Conservation (phyloP, 2,113 vertebrate genomes). For the Acanthisitta chloris region DNA sequence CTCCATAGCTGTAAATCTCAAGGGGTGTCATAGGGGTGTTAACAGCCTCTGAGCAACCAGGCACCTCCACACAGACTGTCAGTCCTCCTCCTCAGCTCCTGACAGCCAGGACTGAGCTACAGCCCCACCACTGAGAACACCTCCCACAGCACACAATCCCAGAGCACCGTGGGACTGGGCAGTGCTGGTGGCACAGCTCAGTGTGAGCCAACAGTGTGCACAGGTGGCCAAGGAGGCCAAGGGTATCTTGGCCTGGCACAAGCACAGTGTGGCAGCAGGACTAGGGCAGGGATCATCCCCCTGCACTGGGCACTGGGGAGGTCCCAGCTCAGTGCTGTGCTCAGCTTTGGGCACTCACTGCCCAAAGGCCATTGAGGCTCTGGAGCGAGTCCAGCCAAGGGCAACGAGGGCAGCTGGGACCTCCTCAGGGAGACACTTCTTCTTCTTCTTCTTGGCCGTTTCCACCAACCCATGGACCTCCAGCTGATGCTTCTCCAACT, state of each 20-base stretch:
- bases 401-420: too few species aligned
- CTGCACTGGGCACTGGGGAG: too few species aligned
- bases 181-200: too few species aligned
- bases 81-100: neutral
- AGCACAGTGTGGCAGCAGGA: too few species aligned
- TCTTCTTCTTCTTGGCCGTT: conserved; percentile 69
- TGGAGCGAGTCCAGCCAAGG: too few species aligned
- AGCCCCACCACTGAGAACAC: neutral
- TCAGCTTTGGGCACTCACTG: too few species aligned
- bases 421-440: conserved; percentile 64
- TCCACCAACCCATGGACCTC: conserved; percentile 58
- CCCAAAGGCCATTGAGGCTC: too few species aligned
- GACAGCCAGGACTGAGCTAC: neutral
- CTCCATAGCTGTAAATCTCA: neutral
- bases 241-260: too few species aligned
- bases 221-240: too few species aligned
- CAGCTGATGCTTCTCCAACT: conserved; percentile 77
- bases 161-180: neutral
- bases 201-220: too few species aligned
- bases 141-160: neutral
- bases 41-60: neutral
- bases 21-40: rapidly evolving
- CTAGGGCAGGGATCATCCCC: too few species aligned
- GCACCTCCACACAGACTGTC: neutral
- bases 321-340: too few species aligned